Evolutionary conservation across 2,888 invertebrate genomes (phyloP).

Genomic region (Ornithoptera alexandrae): DNA sequence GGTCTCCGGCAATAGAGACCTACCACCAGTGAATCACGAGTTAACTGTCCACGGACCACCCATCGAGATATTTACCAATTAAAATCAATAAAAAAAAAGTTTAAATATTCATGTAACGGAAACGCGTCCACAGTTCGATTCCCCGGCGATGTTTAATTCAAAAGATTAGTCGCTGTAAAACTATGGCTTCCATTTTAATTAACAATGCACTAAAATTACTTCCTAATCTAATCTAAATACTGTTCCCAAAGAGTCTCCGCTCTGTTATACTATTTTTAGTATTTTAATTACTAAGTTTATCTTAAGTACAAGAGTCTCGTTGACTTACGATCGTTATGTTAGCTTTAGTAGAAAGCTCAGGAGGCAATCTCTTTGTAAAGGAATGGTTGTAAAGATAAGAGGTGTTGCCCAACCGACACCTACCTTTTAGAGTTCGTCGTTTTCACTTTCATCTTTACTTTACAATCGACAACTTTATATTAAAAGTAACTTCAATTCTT

Average conservation of each 20-base stretch:
- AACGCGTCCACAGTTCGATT: background rate
- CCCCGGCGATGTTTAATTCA: conserved; percentile 11
- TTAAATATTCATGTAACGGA: conserved; percentile 3
- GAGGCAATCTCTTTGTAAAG: conserved; percentile 14
- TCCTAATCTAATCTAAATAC: conserved; percentile 22
- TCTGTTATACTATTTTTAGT: conserved; percentile 15
- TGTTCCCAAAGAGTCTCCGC: background rate
- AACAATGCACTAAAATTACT: conserved; percentile 2
- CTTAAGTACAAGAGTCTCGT: conserved; percentile 8
- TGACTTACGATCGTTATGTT: conserved; percentile 2
- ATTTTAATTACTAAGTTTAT: conserved; percentile 32
- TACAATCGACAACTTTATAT: too few relatives aligned
- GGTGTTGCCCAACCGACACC: conserved; percentile 3
- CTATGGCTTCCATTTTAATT: background rate
- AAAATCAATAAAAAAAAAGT: background rate
- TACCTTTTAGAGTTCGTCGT: conserved; percentile 1
- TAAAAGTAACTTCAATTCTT: too few relatives aligned
- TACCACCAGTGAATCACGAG: too few relatives aligned
- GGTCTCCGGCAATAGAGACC: too few relatives aligned
- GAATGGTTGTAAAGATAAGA: conserved; percentile 18
- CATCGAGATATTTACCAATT: background rate
- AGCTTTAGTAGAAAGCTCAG: conserved; percentile 15
- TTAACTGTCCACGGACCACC: conserved; percentile 1
- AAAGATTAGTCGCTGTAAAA: background rate
- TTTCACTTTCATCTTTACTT: background rate